Evolutionary conservation across 1,140 invertebrate species (phyloP).

Genomic region (Pachypsylla venusta): DNA sequence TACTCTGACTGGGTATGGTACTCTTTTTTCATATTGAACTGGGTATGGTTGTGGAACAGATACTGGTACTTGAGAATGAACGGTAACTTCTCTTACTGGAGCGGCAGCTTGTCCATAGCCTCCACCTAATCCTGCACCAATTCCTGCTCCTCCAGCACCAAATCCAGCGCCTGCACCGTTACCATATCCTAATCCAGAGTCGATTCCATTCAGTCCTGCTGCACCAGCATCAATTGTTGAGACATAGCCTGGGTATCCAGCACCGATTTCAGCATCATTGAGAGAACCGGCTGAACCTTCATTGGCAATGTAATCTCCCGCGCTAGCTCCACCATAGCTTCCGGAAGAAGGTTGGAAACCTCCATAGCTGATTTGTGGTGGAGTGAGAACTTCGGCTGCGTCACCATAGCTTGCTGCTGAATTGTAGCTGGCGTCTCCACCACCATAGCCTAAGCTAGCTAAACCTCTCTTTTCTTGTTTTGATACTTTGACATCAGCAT

Average conservation of each 20-base stretch:
- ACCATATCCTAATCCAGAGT: too few species aligned
- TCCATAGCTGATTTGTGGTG: neutral
- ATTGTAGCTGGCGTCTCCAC: neutral
- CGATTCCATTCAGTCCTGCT: too few species aligned
- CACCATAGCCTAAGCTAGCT: neutral
- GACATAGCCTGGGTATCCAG: neutral
- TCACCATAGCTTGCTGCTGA: neutral
- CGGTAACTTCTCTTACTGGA: constrained; percentile 13
- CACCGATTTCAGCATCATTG: neutral
- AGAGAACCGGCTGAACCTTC: neutral
- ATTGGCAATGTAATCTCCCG: too few species aligned
- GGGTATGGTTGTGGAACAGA: constrained; percentile 56
- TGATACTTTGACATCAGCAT: neutral
- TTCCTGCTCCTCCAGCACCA: neutral
- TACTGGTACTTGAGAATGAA: constrained; percentile 37
- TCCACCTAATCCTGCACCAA: neutral
- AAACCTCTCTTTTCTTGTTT: neutral
- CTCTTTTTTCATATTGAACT: constrained; percentile 27
- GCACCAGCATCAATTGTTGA: too few species aligned
- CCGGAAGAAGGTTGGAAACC: neutral
- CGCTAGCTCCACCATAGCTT: neutral
- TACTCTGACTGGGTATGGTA: constrained; percentile 19
- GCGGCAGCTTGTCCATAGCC: neutral
- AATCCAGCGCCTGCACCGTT: neutral
- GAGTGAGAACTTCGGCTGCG: too few species aligned